Evolutionary conservation across 2,888 invertebrate genomes (phyloP), one percentile per base, ranked within the genome.

Genomic region (Drosophila dives): DNA sequence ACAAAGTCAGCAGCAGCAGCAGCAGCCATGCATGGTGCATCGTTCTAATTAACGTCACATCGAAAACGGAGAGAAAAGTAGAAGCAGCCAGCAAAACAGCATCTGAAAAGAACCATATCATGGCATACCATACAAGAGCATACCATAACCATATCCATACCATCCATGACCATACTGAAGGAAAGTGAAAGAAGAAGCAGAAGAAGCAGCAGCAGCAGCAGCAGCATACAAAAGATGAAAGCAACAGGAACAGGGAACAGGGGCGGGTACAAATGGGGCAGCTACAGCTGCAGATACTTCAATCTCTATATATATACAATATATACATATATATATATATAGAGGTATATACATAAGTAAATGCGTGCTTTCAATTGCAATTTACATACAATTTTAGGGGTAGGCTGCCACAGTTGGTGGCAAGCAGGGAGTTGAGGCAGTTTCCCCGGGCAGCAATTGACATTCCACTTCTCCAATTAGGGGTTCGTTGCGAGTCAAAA

Each of bases 11-110:
- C 66, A 62, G 55, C 17, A 6, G 53, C 17, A 67, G 56, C 77
- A 75, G 72, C 83, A 75, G 77, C 72, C 75, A 77, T 75, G 84
- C 87, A 86, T 89, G 80, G 72, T 81, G 88, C 87, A 69, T 73
- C 88, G 85, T 85, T 85, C 89, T 89, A 85, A 85, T 85, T 85
- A 89, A 84, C 82, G 89, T 87, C 89, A 84, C 68, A 69, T 81
- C 63, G 55, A 63, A 75, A 76, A 63, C 61, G 60, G 48, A 42
- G 48, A 42, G 73, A 49, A 56, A 55, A 59, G 29, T 48, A 61
- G 72, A 67, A 75, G 38, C 20, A 75, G 38, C n/a, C 56, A 71
- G 29, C 50, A 62, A 58, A 49, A 51, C 49, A 55, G n/a, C 70
- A 71, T 62, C 42, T 38, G 38, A 54, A 54, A 49, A 53, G 38